phyloP scores from a whole-genome alignment of 2,797 vertebrate genomes.

The Nothura maculosa region DNA sequence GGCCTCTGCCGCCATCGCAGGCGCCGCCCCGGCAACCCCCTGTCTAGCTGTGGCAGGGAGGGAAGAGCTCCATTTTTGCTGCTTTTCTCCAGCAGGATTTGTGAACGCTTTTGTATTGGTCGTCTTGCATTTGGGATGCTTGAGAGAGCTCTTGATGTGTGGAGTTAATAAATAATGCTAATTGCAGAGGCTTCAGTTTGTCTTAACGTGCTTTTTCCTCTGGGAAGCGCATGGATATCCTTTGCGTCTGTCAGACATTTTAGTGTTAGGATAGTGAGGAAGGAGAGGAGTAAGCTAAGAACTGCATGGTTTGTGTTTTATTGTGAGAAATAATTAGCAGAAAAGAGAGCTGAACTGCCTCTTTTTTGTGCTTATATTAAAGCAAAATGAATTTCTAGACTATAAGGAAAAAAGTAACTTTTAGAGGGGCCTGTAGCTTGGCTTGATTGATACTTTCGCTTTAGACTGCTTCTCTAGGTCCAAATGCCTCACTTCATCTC shows the following conservation, averaged over 20 bases:
- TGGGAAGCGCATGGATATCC: neutral
- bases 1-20: rapidly evolving
- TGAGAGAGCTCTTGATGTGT: neutral
- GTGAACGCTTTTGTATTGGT: neutral
- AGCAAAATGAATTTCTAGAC: neutral
- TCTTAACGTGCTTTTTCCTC: neutral
- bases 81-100: rapidly evolving
- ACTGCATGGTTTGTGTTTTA: neutral
- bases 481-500: neutral
- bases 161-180: neutral
- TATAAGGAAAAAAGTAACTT: neutral
- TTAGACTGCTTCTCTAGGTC: neutral
- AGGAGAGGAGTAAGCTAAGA: neutral
- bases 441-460: neutral
- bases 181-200: neutral
- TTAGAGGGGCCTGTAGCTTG: neutral
- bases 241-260: neutral
- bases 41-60: neutral
- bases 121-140: neutral
- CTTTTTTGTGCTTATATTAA: neutral
- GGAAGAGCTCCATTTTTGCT: neutral
- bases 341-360: neutral
- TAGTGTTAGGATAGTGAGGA: neutral
- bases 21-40: rapidly evolving
- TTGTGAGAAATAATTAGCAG: constrained; percentile 7